These are phyloP conservation scores for Peromyscus attwateri DNA, from an alignment of 2,797 vertebrate species.

Conservation along the genomic window DNA sequence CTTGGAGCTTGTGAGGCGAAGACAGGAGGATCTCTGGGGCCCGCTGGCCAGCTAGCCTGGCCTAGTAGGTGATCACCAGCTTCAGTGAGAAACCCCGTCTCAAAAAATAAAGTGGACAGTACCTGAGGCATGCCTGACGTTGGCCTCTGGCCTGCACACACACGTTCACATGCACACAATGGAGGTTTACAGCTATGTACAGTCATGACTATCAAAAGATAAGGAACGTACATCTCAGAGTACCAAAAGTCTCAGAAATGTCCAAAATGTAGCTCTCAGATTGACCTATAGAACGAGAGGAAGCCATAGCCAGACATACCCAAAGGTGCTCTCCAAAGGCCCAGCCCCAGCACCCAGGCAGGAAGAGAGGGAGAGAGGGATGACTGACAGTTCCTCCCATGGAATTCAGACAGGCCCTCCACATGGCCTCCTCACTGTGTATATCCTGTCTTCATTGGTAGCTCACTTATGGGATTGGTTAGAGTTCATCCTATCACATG, in stretches of 20 bases:
- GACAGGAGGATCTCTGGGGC: neutral
- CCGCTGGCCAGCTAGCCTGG: neutral
- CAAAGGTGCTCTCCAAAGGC: no score
- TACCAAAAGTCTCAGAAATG: neutral
- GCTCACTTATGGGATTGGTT: neutral
- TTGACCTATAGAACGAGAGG: neutral
- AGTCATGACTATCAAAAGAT: neutral
- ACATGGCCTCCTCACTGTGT: neutral
- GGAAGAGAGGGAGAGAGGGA: neutral
- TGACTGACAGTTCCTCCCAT: no score
- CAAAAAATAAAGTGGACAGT: neutral
- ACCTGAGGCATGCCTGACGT: neutral
- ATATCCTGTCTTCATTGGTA: neutral
- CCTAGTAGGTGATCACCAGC: neutral
- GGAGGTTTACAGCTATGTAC: neutral
- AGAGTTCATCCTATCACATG: neutral
- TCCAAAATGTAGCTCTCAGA: neutral
- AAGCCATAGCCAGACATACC: no score
- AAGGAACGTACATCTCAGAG: neutral
- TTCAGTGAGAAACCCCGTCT: neutral
- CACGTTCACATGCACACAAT: neutral
- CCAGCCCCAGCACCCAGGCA: neutral
- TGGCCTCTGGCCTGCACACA: neutral
- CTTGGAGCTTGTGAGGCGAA: no score
- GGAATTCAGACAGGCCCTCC: neutral